Percentiles rank a stretch among this genome's conserved stretches.
These are phyloP conservation scores for Chorisops tibialis DNA, from an alignment of 2,888 invertebrate species.

Conservation along the genomic window DNA sequence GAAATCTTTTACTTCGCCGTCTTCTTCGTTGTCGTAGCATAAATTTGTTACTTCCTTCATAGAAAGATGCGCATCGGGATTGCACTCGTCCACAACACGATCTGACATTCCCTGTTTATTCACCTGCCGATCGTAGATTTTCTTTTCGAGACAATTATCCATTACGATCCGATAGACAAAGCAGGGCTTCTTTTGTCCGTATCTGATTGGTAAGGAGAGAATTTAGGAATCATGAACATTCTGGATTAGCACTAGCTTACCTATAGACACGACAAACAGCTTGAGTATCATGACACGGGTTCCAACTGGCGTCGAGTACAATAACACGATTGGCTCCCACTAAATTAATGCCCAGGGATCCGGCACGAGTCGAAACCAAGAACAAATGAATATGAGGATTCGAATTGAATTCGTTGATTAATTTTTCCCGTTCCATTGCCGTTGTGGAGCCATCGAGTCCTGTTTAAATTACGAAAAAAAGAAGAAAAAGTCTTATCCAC, in stretches of 20 bases:
- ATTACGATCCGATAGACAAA: slow-evolving; percentile 95
- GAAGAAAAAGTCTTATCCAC: background rate
- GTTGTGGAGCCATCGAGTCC: slow-evolving; percentile 95
- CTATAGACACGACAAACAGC: slow-evolving; percentile 93
- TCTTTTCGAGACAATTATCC: slow-evolving; percentile 95
- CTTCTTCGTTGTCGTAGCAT: slow-evolving; percentile 86
- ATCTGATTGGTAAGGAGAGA: slow-evolving; percentile 54
- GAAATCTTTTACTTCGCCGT: slow-evolving; percentile 73
- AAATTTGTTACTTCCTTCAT: slow-evolving; percentile 86
- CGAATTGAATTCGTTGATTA: slow-evolving; percentile 94
- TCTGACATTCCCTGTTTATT: slow-evolving; percentile 98
- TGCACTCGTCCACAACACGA: slow-evolving; percentile 96
- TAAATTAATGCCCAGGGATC: slow-evolving; percentile 94
- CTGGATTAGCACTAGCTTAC: slow-evolving; percentile 38
- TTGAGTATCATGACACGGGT: slow-evolving; percentile 97
- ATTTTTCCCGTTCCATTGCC: slow-evolving; percentile 88
- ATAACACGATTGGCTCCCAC: slow-evolving; percentile 96
- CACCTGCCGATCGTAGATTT: slow-evolving; percentile 97
- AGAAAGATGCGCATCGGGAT: slow-evolving; percentile 90
- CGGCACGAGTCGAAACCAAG: slow-evolving; percentile 93
- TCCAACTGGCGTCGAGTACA: slow-evolving; percentile 98
- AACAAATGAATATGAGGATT: slow-evolving; percentile 85
- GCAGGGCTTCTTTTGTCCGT: slow-evolving; percentile 91
- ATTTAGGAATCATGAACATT: no score
- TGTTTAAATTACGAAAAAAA: slow-evolving; percentile 43